Base-by-base conservation (phyloP, 2,888 invertebrate species). In the Thecocarcelia acutangulata region DNA sequence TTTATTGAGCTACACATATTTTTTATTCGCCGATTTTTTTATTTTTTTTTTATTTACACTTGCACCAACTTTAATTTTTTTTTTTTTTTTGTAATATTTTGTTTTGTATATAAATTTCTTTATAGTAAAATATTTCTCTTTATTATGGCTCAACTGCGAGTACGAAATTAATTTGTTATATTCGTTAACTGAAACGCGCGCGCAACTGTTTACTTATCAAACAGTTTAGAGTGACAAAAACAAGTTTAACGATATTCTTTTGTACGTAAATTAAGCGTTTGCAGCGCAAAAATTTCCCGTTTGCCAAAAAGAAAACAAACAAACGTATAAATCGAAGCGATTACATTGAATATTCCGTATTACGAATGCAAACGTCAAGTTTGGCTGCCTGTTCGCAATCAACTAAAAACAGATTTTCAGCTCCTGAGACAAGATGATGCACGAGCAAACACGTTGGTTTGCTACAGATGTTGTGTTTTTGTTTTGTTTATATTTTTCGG, bases 371-470 rank as follows among this genome's bases (percentile, higher is more conserved):
- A 69, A 86, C 88, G 87, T 89, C 89, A 87, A 87, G 86, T 87
- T 90, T 87, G 86, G 86, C 87, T 88, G 89, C 87, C 87, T 88
- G 89, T 89, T 88, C 88, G 87, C 87, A 89, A 87, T 87, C 89
- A 89, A 89, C 90, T 89, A 86, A 87, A 83, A 80, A 80, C 83
- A 85, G 83, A 73, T 80, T 69, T 74, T 74, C 70, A 52, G 73
- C 50, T 42, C 69, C 59, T 56, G 50, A 48, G 50, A 70, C 72
- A 74, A 68, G 80, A 83, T 70, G 70, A 72, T 70, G 72, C 76
- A 76, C 59, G 78, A 79, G 83, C 84, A 80, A 46, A 76, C 82
- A 70, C 78, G 54, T 78, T 69, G 68, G 68, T 46, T 72, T 5
- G 42, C 6, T 58, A 52, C 19, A 56, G 68, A 68, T 44, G 76